Evolutionary conservation across 2,797 vertebrate species (phyloP), one percentile per base, ranked within the genome.

Genomic region (Sebastes matsubarae): DNA sequence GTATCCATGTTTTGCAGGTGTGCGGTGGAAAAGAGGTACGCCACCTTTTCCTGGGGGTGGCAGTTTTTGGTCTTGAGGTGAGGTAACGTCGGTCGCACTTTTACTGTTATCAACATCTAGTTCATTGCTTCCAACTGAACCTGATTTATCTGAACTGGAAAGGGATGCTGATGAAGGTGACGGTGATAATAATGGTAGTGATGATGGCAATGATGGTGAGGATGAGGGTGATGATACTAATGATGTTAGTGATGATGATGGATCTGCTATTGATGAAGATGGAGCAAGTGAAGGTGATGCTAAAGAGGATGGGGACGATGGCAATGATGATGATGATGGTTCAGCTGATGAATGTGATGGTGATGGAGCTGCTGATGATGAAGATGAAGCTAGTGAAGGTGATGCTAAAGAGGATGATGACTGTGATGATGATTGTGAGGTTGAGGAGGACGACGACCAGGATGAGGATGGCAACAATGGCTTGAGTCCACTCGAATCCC

Each of bases 111-210:
- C 27, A 34, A 6, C 57, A n/a, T 75, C 24, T 29, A 18, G 32
- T 57, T 85, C 54, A 20, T 58, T 64, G 20, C 5, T 77, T 65
- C 8, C 50, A 52, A 24, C 22, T 69, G 77, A 80, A 70, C 24
- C 60, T 5, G 76, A 77, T 34, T 67, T 8, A 30, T 86, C 83
- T 61, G 74, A 69, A 10, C 16, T 87, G 30, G 77, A 79, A 24
- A 65, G 72, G 9, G 72, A 68, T 9, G 69, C 25, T 42, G 69
- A 63, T 18, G 73, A 6, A 12, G 70, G 16, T 11, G 32, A 50
- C 18, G 8, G 46, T 50, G 46, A 50, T 50, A 50, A 8, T 50
- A 20, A 50, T 50, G 46, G 46, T 20, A 20, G 2, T 50, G 65
- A 69, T 11, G 70, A 30, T 12, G 73, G 27, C 11, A 50, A 34